Percentiles rank a stretch among this genome's conserved stretches.
Evolutionary conservation across 2,113 vertebrate species (phyloP).

Genomic region (Chunga burmeisteri): DNA sequence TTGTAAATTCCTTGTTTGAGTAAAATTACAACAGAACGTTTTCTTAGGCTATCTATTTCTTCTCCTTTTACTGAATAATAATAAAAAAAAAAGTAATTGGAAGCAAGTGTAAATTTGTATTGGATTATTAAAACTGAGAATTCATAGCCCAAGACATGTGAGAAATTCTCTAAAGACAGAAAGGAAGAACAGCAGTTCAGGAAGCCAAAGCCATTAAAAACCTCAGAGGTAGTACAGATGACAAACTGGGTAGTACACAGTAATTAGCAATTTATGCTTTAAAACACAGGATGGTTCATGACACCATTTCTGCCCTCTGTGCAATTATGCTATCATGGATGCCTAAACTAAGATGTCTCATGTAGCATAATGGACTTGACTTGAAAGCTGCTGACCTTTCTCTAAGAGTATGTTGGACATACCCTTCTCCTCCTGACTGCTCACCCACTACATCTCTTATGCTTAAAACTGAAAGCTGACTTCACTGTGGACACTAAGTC

Average conservation of each 20-base stretch:
- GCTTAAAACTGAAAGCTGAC: not conserved
- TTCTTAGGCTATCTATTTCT: not conserved
- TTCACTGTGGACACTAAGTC: not conserved
- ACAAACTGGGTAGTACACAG: not conserved
- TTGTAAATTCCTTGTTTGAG: not conserved
- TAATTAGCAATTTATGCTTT: not conserved
- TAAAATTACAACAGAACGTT: fast-evolving
- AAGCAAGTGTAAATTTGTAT: not conserved
- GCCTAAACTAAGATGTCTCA: not conserved
- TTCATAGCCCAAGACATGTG: not conserved
- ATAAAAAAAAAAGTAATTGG: not conserved
- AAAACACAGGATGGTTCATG: not conserved
- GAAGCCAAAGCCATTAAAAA: not conserved
- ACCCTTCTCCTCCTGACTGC: not conserved
- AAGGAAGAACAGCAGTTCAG: not conserved
- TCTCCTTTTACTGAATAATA: not conserved
- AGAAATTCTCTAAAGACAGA: not conserved
- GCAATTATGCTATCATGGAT: not conserved
- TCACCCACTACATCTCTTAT: not conserved
- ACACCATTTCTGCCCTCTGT: not conserved
- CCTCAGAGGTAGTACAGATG: not conserved
- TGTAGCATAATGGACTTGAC: not conserved
- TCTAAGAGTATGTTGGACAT: not conserved
- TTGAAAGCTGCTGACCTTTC: not conserved
- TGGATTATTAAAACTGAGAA: not conserved